phyloP scores from a whole-genome alignment of 2,113 vertebrate genomes.

The Indri indri region DNA sequence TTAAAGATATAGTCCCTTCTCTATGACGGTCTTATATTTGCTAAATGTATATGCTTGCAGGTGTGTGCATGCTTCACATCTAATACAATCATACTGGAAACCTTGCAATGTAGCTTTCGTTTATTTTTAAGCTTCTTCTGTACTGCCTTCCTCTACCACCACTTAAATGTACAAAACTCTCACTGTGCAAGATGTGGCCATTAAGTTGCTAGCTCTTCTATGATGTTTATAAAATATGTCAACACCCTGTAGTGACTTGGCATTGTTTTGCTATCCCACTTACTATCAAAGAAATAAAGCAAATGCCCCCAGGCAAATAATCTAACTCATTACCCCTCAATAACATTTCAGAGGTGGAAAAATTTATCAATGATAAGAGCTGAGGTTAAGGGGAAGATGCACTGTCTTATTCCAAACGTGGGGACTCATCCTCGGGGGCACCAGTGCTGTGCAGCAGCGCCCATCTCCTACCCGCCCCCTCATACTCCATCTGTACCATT shows the following conservation, averaged over 20 bases:
- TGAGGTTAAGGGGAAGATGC: neutral
- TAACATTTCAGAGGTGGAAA: neutral
- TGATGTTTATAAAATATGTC: neutral
- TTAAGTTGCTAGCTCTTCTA: neutral
- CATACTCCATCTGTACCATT: neutral
- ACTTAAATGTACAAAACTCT: neutral
- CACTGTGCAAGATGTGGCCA: neutral
- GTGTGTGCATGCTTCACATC: accelerated
- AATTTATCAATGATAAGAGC: neutral
- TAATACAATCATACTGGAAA: neutral
- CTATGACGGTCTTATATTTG: neutral
- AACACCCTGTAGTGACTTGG: neutral
- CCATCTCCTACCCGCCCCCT: neutral
- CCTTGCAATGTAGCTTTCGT: neutral
- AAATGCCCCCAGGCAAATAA: neutral
- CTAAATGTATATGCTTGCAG: neutral
- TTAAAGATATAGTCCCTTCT: neutral
- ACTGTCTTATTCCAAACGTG: neutral
- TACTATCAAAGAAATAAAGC: neutral
- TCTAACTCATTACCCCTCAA: neutral
- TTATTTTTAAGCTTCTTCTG: neutral
- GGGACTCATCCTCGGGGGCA: neutral
- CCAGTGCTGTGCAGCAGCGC: accelerated
- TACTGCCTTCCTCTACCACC: neutral
- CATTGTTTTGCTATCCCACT: neutral